Evolutionary conservation across 2,888 invertebrate species (phyloP), one percentile per base, ranked within the genome.

Genomic region (Callyntrura sp.): DNA sequence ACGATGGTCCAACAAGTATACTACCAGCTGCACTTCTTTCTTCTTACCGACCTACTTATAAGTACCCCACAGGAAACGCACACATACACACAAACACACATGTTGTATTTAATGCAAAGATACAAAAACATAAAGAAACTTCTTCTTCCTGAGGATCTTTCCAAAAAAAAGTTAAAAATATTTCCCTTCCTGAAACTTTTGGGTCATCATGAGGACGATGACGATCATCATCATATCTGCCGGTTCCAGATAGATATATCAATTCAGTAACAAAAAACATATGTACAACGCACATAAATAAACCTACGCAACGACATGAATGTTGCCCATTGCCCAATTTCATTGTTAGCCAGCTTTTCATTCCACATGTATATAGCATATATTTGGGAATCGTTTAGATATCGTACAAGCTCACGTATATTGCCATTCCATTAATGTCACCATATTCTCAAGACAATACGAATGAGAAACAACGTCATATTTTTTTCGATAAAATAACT

Each of bases 401-500:
- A 35, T 6, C 2, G 35, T 35, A 35, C 35, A 35, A 35, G 35
- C 6, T 4, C 35, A 35, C 35, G 35, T 35, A 4, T 35, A 35
- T 35, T 35, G 35, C 35, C 57, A 57, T 17, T 57, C 57, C 57
- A 60, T 23, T 60, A 60, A 20, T 23, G 60, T 60, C 60, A 60
- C 60, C 20, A 60, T 60, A 60, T 60, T 60, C 20, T 23, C 60
- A 60, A 23, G 60, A 23, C 8, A 60, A 28, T 28, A 4, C 28
- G 28, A 2, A 5, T 2, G 51, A 2, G 51, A 2, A 12, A 51
- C 23, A 35, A 65, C 65, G n/a, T n/a, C n/a, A 28, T 65, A 65
- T 65, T 25, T 65, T 65, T 65, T n/a, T 28, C 25, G 35, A 65
- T 65, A 65, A 65, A 65, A 65, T 65, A 65, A 65, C 65, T 35